These are phyloP conservation scores for Polylopha cassiicola DNA, from an alignment of 2,888 invertebrate species.

Conservation along the genomic window DNA sequence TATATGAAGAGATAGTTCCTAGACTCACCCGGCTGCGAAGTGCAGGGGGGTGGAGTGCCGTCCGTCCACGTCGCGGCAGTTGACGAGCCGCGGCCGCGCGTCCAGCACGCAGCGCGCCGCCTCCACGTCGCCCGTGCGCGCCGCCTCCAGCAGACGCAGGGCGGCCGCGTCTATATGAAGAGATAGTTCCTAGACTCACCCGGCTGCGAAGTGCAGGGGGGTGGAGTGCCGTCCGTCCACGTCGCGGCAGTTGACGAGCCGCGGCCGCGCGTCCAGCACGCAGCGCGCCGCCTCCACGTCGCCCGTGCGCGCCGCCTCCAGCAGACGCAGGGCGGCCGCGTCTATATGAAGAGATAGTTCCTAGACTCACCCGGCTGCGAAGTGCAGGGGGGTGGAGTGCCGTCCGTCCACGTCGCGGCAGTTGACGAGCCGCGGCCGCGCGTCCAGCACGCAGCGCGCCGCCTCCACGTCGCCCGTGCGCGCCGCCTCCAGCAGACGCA, in stretches of 20 bases:
- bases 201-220: no score
- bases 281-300: no score
- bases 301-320: no score
- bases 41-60: conserved; percentile 95
- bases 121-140: conserved; percentile 94
- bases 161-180: no score
- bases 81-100: conserved; percentile 88
- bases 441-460: conserved; percentile 84
- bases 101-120: conserved; percentile 86
- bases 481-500: conserved; percentile 94
- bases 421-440: conserved; percentile 90
- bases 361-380: conserved; percentile 90
- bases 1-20: no score
- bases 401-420: conserved; percentile 96
- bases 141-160: conserved; percentile 93
- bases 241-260: no score
- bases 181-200: no score
- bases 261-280: no score
- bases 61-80: conserved; percentile 96
- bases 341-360: no score
- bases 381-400: conserved; percentile 96
- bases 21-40: conserved; percentile 90
- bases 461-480: conserved; percentile 95
- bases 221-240: no score
- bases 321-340: no score